Conservation (phyloP, 2,888 invertebrate species). For the Darwinula stevensoni region DNA sequence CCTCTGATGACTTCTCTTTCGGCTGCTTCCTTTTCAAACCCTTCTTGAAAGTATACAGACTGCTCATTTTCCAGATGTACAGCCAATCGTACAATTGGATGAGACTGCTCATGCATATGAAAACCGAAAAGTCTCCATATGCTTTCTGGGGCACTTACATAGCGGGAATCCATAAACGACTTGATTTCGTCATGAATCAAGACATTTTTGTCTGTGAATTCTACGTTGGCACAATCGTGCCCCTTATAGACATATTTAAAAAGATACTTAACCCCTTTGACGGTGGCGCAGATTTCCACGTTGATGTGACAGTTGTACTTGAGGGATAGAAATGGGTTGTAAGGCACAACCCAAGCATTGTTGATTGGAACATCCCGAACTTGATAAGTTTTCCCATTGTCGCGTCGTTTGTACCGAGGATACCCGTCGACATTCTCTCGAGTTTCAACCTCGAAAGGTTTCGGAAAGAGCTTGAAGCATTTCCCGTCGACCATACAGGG, state of each 20-base stretch:
- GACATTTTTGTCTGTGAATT: conserved; percentile 5
- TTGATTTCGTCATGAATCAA: conserved; percentile 1
- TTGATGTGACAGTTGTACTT: conserved; percentile 16
- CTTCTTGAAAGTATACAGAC: conserved; percentile 7
- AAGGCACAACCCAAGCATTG: conserved; percentile 15
- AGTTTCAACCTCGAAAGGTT: conserved; percentile 11
- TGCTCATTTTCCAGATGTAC: conserved; percentile 9
- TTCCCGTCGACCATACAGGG: conserved; percentile 10
- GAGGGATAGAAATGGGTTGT: conserved; percentile 13
- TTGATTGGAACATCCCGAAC: conserved; percentile 10
- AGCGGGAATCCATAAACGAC: conserved; percentile 5
- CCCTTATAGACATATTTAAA: conserved; percentile 14
- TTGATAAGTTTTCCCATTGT: conserved; percentile 8
- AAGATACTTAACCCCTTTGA: conserved; percentile 13
- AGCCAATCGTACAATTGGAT: conserved; percentile 1
- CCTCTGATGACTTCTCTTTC: no score
- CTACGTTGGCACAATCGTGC: conserved; percentile 9
- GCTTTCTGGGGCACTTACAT: conserved; percentile 4
- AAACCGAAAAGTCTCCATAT: conserved; percentile 4
- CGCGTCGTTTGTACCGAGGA: conserved; percentile 12
- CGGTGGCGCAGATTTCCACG: conserved; percentile 13
- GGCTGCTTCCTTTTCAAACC: not conserved
- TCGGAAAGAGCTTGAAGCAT: conserved; percentile 11
- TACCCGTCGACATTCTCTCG: conserved; percentile 12
- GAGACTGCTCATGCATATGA: conserved; percentile 6